phyloP scores from a whole-genome alignment of 1,140 invertebrate genomes.

The Pectinophora gossypiella region DNA sequence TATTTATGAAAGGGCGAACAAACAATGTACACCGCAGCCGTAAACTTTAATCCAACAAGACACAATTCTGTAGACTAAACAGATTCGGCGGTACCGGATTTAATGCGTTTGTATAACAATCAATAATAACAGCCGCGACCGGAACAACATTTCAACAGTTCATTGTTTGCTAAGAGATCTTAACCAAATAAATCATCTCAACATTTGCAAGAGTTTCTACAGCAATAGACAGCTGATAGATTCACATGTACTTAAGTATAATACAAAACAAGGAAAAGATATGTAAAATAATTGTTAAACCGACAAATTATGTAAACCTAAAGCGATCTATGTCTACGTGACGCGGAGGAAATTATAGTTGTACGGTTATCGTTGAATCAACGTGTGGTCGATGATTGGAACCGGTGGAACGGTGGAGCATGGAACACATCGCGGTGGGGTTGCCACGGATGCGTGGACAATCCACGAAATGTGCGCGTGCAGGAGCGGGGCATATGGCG shows the following conservation, averaged over 20 bases:
- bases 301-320: no score
- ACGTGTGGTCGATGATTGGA: neutral
- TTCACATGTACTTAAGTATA: neutral
- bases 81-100: conserved; percentile 17
- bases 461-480: conserved; percentile 7
- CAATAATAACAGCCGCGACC: conserved; percentile 10
- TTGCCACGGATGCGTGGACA: conserved; percentile 22
- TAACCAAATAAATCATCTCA: no score
- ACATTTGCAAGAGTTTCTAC: no score
- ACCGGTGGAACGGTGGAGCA: neutral
- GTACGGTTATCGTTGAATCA: conserved; percentile 1
- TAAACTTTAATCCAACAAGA: conserved; percentile 36
- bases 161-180: no score
- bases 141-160: neutral
- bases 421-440: conserved; percentile 7
- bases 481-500: conserved; percentile 60
- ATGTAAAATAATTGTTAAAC: no score
- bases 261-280: neutral
- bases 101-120: conserved; percentile 15
- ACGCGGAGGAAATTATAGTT: neutral
- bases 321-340: neutral
- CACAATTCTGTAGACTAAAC: conserved; percentile 39
- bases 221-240: neutral
- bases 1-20: conserved; percentile 27
- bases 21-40: conserved; percentile 20